These are phyloP conservation scores for Eretmochelys imbricata DNA, from an alignment of 2,113 vertebrate genomes.

Conservation along the genomic window DNA sequence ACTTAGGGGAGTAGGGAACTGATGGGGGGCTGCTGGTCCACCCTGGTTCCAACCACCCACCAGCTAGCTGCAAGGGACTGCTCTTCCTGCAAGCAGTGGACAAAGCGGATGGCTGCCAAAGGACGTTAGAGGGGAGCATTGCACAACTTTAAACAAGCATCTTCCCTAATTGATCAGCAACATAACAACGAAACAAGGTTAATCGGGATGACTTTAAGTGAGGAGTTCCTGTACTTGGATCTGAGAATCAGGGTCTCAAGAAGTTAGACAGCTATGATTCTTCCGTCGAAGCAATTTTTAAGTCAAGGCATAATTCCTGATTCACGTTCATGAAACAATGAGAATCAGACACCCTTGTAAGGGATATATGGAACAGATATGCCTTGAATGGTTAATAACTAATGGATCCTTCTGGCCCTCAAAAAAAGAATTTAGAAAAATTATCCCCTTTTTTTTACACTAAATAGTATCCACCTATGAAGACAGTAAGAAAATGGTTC, in stretches of 20 bases:
- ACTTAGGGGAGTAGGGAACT: too few relatives aligned
- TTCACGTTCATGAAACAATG: not conserved
- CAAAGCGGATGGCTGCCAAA: too few relatives aligned
- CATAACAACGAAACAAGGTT: too few relatives aligned
- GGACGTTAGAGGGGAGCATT: too few relatives aligned
- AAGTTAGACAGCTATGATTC: not conserved
- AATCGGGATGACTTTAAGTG: too few relatives aligned
- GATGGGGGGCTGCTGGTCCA: too few relatives aligned
- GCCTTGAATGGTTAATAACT: not conserved
- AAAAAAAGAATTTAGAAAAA: not conserved
- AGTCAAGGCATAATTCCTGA: not conserved
- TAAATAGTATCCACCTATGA: not conserved
- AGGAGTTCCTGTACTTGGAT: not conserved
- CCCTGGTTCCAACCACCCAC: too few relatives aligned
- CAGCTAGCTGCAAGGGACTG: too few relatives aligned
- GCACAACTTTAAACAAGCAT: too few relatives aligned
- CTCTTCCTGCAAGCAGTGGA: too few relatives aligned
- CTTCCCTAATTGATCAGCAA: too few relatives aligned
- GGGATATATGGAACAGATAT: not conserved
- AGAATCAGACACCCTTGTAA: not conserved
- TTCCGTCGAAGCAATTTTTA: not conserved
- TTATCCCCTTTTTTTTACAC: not conserved
- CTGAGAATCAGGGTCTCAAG: not conserved
- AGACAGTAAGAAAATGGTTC: not conserved
- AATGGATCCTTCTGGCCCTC: not conserved